Evolutionary conservation across 2,797 vertebrate genomes (phyloP), one percentile per base, ranked within the genome.

Genomic region (Arrhamphus sclerolepis): DNA sequence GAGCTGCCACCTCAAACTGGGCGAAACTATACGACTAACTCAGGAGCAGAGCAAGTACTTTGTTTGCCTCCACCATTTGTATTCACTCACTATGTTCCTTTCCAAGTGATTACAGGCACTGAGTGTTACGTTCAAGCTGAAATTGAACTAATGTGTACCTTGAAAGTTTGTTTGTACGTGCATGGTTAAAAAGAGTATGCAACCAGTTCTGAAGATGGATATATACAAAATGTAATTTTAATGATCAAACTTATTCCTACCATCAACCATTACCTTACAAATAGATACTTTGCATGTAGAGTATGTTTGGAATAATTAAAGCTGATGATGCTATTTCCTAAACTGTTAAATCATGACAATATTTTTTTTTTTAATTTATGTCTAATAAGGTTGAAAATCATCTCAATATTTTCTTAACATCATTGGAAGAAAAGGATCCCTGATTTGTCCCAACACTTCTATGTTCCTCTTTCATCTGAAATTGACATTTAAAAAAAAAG

Each of bases 151-250:
- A 60, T 51, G 9, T 46, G 42, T 21, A 8, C 46, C 62, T 61
- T 71, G 10, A 70, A 74, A 58, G 51, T 46, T 24, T 31, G 28
- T 72, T 55, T 67, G 54, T 62, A 57, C 47, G 51, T 72, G 19
- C 16, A 24, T 9, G 14, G 21, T 44, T 26, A 46, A 66, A 39
- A 70, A 68, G 38, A 18, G 3, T 10, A 20, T 19, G 7, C 9
- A 29, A 46, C 13, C 22, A 11, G 7, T 10, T 56, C 39, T 52
- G 39, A 59, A 54, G n/a, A 20, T n/a, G 22, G 39, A 6, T n/a
- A n/a, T n/a, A n/a, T n/a, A n/a, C n/a, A n/a, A n/a, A n/a, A n/a
- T n/a, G n/a, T n/a, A n/a, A n/a, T n/a, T n/a, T n/a, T n/a, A n/a
- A n/a, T n/a, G n/a, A n/a, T n/a, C n/a, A n/a, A n/a, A n/a, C n/a